phyloP scores from a whole-genome alignment of 2,888 invertebrate species.

The Criorhina ranunculi region DNA sequence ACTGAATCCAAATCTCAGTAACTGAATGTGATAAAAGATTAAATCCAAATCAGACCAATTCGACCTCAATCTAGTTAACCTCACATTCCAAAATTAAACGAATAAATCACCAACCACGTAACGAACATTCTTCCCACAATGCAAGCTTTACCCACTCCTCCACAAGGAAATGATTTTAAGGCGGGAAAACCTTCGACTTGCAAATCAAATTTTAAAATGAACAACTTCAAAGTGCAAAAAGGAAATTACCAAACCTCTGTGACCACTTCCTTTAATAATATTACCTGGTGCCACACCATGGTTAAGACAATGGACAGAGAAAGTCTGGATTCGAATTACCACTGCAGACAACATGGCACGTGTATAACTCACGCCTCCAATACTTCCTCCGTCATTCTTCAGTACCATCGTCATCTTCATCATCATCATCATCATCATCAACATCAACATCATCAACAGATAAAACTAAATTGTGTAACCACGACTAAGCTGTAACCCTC shows the following conservation, averaged over 20 bases:
- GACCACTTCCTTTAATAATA: conserved; percentile 16
- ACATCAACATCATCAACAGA: conserved; percentile 29
- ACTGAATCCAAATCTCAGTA: no score
- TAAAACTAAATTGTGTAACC: conserved; percentile 61
- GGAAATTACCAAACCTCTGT: conserved; percentile 6
- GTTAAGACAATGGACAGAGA: conserved; percentile 33
- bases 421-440: conserved; percentile 32
- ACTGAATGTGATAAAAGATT: no score
- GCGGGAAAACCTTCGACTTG: conserved; percentile 13
- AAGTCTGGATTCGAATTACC: conserved; percentile 25
- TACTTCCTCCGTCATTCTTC: conserved; percentile 9
- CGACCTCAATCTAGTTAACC: no score
- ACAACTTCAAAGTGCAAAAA: neutral
- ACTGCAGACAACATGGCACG: conserved; percentile 50
- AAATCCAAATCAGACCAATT: no score
- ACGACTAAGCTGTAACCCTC: conserved; percentile 47
- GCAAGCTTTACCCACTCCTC: no score
- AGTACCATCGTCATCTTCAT: conserved; percentile 1
- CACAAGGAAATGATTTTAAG: conserved; percentile 14
- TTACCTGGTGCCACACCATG: neutral
- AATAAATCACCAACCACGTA: no score
- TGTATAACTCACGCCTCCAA: conserved; percentile 34
- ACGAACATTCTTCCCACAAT: neutral
- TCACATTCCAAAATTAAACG: no score
- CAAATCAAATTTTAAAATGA: neutral